Evolutionary conservation across 2,888 invertebrate species (phyloP).

Genomic region (Gnatocerus cornutus): DNA sequence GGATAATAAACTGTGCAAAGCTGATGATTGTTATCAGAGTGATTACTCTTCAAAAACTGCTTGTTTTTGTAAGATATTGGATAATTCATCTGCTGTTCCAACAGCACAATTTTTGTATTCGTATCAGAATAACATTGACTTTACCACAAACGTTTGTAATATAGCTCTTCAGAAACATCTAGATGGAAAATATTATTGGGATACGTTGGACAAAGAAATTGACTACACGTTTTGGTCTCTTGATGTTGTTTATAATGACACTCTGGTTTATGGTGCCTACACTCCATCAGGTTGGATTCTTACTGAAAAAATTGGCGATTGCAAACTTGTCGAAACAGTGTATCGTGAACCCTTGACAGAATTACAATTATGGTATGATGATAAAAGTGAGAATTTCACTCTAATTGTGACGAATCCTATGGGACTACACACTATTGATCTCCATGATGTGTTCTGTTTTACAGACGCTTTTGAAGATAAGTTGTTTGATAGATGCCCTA

Average conservation of each 20-base stretch:
- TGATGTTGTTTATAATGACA: not conserved
- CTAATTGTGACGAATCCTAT: not conserved
- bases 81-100: not conserved
- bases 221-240: constrained; percentile 11
- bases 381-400: not conserved
- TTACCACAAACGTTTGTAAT: not conserved
- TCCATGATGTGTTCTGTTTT: not conserved
- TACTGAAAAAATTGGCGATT: not conserved
- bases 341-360: not conserved
- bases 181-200: constrained; percentile 6
- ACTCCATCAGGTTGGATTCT: constrained; percentile 10
- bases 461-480: not conserved
- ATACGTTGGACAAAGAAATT: not conserved
- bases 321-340: too few species aligned
- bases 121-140: not conserved
- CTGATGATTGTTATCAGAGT: not conserved
- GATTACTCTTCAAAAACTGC: not conserved
- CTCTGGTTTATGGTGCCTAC: not conserved
- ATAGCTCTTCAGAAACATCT: not conserved
- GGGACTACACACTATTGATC: not conserved
- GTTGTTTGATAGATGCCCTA: not conserved
- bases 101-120: not conserved
- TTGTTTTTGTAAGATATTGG: not conserved
- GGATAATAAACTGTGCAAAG: not conserved
- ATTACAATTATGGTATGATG: not conserved